Evolutionary conservation across 1,140 invertebrate genomes (phyloP), one percentile per base, ranked within the genome.

Genomic region (Drosophila cardini): DNA sequence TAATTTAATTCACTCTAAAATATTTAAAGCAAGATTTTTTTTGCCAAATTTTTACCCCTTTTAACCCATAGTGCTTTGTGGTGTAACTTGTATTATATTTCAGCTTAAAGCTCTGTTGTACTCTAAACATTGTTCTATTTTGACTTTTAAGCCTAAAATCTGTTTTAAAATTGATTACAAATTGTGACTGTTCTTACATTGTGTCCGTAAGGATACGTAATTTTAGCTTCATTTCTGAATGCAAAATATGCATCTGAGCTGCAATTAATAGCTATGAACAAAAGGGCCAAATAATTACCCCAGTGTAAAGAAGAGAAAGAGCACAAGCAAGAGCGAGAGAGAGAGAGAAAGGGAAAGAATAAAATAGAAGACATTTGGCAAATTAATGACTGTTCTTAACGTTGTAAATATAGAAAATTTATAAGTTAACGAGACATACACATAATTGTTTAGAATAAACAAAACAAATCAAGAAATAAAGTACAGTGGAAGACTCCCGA

Each of bases 241-340:
- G 18, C 18, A 26, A 48, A 72, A 43, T 48, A 40, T 69, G 76
- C 16, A 38, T 42, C 38, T 48, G 38, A 67, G 70, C 76, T 64
- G 58, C 64, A 71, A 56, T 73, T 64, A 64, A 62, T 56, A 30
- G 53, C 21, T 52, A 11, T 30, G 45, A 36, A 56, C 43, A 40
- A 71, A 71, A 62, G 56, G 50, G 61, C 52, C 43, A 56, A 34
- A 38, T 65, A 65, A 71, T 71, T 57, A 55, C 61, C 26, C 21
- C 4, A 26, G 21, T 2, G 21, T 26, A 5, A 5, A 48, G 30
- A 62, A 48, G 13, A 11, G 21, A 36, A 38, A 10, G 4, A 30
- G 21, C 30, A 16, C 4, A 26, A 30, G 18, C 6, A 40, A 52
- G 11, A 11, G 16, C 30, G 32, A 8, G 40, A 8, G 2, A 13